Evolutionary conservation across 2,888 invertebrate species (phyloP).

Genomic region (Criorhina ranunculi): DNA sequence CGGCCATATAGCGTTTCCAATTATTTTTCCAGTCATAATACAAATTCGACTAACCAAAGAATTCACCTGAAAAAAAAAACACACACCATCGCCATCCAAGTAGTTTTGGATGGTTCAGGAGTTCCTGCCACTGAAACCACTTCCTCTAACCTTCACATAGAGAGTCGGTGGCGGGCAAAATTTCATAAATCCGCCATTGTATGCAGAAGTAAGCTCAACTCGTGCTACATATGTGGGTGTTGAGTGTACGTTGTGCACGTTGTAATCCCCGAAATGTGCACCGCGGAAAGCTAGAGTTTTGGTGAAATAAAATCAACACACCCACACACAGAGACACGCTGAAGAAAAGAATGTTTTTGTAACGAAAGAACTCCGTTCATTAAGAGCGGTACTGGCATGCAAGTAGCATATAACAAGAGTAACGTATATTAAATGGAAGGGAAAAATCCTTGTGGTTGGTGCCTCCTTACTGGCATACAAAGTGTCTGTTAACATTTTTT

Average conservation of each 20-base stretch:
- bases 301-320: conserved; percentile 11
- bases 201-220: background rate
- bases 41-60: conserved; percentile 61
- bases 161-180: background rate
- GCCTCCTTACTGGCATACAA: conserved; percentile 60
- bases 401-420: conserved; percentile 48
- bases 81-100: conserved; percentile 14
- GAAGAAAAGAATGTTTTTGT: conserved; percentile 28
- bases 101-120: conserved; percentile 35
- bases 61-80: conserved; percentile 46
- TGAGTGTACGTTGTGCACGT: conserved; percentile 9
- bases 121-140: conserved; percentile 33
- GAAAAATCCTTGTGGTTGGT: conserved; percentile 19
- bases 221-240: conserved; percentile 6
- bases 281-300: conserved; percentile 46
- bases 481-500: conserved; percentile 77
- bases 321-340: conserved; percentile 16
- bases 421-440: conserved; percentile 50
- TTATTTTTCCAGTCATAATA: conserved; percentile 70
- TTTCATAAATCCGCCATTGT: conserved; percentile 50
- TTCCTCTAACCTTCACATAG: conserved; percentile 23
- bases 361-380: conserved; percentile 61
- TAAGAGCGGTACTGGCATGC: conserved; percentile 45
- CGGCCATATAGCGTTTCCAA: conserved; percentile 54
- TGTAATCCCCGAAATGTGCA: conserved; percentile 59